A percentile compares a stretch with the other conserved stretches of the same genome.
Conservation (phyloP, 2,888 invertebrate genomes). For the Salpingus planirostris region DNA sequence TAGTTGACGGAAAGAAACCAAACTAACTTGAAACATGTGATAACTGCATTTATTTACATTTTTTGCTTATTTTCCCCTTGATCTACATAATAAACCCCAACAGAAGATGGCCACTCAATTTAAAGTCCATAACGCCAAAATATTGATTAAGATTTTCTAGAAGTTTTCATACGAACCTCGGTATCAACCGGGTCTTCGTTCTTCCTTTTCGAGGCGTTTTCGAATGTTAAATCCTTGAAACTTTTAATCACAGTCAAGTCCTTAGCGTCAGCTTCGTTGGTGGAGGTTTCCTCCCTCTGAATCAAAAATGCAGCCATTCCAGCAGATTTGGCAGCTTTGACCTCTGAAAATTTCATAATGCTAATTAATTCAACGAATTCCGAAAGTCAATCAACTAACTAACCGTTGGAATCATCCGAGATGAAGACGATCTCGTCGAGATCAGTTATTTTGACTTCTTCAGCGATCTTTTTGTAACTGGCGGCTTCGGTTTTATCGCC, state of each 20-base stretch:
- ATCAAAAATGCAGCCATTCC: slow-evolving; percentile 64
- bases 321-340: slow-evolving; percentile 67
- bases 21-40: too few relatives aligned
- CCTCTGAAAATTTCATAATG: slow-evolving; percentile 73
- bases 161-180: slow-evolving; percentile 34
- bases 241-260: slow-evolving; percentile 51
- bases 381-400: too few relatives aligned
- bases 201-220: slow-evolving; percentile 34
- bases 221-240: slow-evolving; percentile 49
- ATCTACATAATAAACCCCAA: too few relatives aligned
- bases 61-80: too few relatives aligned
- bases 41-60: too few relatives aligned
- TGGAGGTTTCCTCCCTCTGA: slow-evolving; percentile 51
- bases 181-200: slow-evolving; percentile 26
- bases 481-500: slow-evolving; percentile 70
- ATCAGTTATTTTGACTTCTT: slow-evolving; percentile 50
- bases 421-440: slow-evolving; percentile 71
- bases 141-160: too few relatives aligned
- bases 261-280: slow-evolving; percentile 51
- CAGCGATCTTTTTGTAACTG: slow-evolving; percentile 72
- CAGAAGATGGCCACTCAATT: too few relatives aligned
- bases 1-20: too few relatives aligned
- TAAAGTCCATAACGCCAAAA: too few relatives aligned
- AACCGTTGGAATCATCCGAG: slow-evolving; percentile 77
- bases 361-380: slow-evolving; percentile 8